Evolutionary conservation across 2,888 invertebrate genomes (phyloP).

Genomic region (Latrodectus hesperus): DNA sequence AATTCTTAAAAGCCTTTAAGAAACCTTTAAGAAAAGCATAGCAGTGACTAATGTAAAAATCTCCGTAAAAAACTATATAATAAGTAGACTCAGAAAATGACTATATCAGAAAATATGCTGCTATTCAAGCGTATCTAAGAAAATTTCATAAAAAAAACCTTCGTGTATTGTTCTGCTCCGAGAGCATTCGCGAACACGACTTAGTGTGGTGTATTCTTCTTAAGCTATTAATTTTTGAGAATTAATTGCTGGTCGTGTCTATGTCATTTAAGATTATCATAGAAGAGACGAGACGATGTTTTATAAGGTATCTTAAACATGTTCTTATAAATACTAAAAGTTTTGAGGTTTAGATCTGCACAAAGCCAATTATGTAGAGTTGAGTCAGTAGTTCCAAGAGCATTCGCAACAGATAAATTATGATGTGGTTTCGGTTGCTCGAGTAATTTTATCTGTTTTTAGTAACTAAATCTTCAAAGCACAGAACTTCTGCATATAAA

Average conservation of each 20-base stretch:
- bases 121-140: background rate
- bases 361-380: background rate
- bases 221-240: slow-evolving; percentile 24
- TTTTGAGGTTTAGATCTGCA: background rate
- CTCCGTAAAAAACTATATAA: too few relatives aligned
- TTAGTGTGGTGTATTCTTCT: slow-evolving; percentile 29
- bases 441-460: too few relatives aligned
- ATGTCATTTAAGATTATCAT: background rate
- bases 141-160: background rate
- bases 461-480: too few relatives aligned
- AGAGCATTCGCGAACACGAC: slow-evolving; percentile 11
- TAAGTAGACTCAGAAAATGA: too few relatives aligned
- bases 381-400: too few relatives aligned
- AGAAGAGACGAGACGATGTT: background rate
- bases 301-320: background rate
- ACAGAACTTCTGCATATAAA: too few relatives aligned
- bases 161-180: slow-evolving; percentile 33
- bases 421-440: too few relatives aligned
- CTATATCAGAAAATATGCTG: background rate
- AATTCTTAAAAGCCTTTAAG: too few relatives aligned
- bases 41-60: too few relatives aligned
- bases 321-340: background rate
- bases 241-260: slow-evolving; percentile 6
- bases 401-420: too few relatives aligned
- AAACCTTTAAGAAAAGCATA: too few relatives aligned